phyloP scores from a whole-genome alignment of 2,888 invertebrate genomes.

The Pharmacophagus antenor region DNA sequence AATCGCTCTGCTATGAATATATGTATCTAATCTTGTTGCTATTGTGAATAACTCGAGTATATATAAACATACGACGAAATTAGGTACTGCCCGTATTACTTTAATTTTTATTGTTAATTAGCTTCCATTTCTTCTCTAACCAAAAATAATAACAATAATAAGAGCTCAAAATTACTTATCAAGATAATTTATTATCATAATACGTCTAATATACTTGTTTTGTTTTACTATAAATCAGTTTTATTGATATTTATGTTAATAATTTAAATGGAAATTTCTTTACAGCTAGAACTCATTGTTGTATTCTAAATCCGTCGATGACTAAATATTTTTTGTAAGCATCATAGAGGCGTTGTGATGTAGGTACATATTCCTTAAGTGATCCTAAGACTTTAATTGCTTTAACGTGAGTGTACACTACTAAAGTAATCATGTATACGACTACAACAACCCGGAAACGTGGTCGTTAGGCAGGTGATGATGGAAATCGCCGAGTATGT shows the following conservation, averaged over 20 bases:
- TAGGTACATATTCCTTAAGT: background rate
- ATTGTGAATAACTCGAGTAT: too few species aligned
- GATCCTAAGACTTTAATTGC: conserved; percentile 18
- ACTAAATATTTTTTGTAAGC: conserved; percentile 3
- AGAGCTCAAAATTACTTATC: too few species aligned
- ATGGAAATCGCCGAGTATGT: conserved; percentile 41
- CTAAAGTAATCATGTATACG: background rate
- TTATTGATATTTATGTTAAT: background rate
- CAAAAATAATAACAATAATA: too few species aligned
- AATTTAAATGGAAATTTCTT: background rate
- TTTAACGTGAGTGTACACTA: conserved; percentile 11
- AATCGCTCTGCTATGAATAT: too few species aligned
- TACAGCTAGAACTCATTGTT: background rate
- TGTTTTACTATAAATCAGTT: background rate
- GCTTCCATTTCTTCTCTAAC: too few species aligned
- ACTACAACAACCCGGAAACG: conserved; percentile 56
- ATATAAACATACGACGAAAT: too few species aligned
- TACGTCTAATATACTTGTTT: too few species aligned
- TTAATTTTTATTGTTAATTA: too few species aligned
- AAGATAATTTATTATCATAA: background rate
- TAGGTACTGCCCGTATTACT: too few species aligned
- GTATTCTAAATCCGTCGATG: conserved; percentile 8
- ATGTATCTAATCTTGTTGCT: too few species aligned
- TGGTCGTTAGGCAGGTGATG: conserved; percentile 43
- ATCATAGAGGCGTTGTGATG: background rate